Evolutionary conservation across 2,888 invertebrate species (phyloP).

Genomic region (Stenichneumon culpator): DNA sequence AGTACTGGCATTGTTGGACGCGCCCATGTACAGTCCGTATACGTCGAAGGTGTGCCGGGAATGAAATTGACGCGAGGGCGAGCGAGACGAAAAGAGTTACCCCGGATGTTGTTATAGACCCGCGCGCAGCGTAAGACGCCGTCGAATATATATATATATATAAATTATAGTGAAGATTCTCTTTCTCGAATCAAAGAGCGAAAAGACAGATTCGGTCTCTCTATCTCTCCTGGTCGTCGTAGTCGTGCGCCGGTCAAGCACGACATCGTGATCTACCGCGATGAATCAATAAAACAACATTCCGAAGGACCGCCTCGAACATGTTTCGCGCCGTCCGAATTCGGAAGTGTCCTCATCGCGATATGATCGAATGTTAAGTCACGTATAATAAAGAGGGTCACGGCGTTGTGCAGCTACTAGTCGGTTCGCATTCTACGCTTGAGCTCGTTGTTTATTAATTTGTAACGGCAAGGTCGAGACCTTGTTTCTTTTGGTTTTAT

Average conservation of each 20-base stretch:
- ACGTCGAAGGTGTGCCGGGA: constrained; percentile 78
- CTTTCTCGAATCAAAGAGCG: neutral
- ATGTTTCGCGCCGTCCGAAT: constrained; percentile 18
- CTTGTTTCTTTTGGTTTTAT: neutral
- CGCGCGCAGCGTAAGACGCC: constrained; percentile 14
- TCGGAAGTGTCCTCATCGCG: constrained; percentile 28
- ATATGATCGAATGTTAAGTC: neutral
- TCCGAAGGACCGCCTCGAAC: neutral
- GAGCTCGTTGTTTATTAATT: constrained; percentile 9
- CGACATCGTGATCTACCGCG: constrained; percentile 11
- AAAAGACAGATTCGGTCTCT: constrained; percentile 1
- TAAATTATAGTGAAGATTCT: neutral
- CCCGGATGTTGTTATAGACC: constrained; percentile 59
- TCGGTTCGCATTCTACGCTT: constrained; percentile 1
- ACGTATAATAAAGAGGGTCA: constrained; percentile 46
- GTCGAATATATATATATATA: constrained; percentile 17
- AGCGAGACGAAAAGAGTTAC: constrained; percentile 45
- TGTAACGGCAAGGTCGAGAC: constrained; percentile 13
- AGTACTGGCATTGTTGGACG: constrained; percentile 82
- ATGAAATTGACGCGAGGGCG: constrained; percentile 77
- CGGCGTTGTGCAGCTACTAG: constrained; percentile 13
- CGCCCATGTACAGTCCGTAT: constrained; percentile 79
- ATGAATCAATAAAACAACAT: constrained; percentile 11
- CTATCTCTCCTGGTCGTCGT: neutral
- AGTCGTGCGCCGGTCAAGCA: constrained; percentile 5